Base-by-base conservation (phyloP, 2,797 vertebrate genomes). In the Sebastes minor region DNA sequence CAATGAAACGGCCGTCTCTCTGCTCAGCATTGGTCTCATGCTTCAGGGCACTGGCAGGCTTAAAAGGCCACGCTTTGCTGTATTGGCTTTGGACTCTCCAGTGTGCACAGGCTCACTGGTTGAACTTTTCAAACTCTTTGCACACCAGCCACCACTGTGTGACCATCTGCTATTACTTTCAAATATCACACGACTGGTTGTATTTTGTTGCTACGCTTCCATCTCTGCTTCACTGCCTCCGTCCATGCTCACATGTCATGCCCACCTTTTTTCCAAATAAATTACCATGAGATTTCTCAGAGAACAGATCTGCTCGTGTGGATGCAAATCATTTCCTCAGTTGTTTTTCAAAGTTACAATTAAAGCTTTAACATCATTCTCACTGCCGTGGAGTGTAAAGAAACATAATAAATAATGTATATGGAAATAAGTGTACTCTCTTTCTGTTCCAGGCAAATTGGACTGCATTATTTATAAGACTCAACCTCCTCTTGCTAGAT, bases 381-480 rank as follows among this genome's bases (percentile, higher is more conserved):
- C 46, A 23, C 11, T 46, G 38, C 35, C 25, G 65, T 22, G 12
- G 61, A 74, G 52, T 59, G 56, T 22, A 27, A 77, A 71, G 53
- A 65, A 63, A 71, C 64, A 71, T 4, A 5, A 68, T 83, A 27
- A 86, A 84, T 84, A 81, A 85, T 83, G 25, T 23, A 72, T 56
- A 66, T 1, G 7, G 27, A 27, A 38, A 70, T 56, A n/a, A 59
- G 12, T 74, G 55, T 27, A 2, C 46, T 76, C 64, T 74, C 5
- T 52, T 67, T 81, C 38, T 66, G n/a, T 83, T 69, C 33, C 69
- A 65, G 61, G 74, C 27, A 27, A 60, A 20, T n/a, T 65, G 11
- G 23, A 42, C 63, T 84, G 76, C 12, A 77, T 86, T 67, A 80
- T 81, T 86, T 30, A 80, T 73, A 13, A 52, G 56, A 25, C 30